A percentile compares a stretch with the other conserved stretches of the same genome.
phyloP scores from a whole-genome alignment of 2,797 vertebrate species.

The Epinephelus malabaricus region DNA sequence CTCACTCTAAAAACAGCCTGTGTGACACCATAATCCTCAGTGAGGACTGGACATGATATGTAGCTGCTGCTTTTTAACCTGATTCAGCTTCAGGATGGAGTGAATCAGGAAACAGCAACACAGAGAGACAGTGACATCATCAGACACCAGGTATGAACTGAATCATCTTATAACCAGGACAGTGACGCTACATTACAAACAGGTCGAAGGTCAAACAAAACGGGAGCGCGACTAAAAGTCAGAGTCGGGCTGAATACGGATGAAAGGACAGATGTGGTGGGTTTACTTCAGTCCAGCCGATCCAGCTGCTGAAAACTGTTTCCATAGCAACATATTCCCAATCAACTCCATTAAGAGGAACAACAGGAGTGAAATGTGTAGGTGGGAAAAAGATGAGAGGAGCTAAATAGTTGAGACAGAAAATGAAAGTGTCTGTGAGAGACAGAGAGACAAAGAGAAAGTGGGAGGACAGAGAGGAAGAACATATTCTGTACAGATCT shows the following conservation, averaged over 20 bases:
- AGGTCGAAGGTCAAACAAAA: not conserved
- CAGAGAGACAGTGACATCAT: not conserved
- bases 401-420: not conserved
- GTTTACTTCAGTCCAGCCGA: not conserved
- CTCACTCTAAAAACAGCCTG: not conserved
- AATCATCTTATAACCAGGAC: not conserved
- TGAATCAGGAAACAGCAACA: not conserved
- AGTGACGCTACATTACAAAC: not conserved
- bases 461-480: no score
- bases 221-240: not conserved
- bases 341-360: not conserved
- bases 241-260: not conserved
- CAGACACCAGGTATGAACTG: not conserved
- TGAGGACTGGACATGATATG: not conserved
- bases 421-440: no score
- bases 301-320: not conserved
- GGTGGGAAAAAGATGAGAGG: not conserved
- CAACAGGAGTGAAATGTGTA: not conserved
- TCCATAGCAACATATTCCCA: not conserved
- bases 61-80: not conserved
- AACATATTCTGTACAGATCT: no score
- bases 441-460: no score
- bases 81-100: no score
- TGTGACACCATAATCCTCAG: not conserved
- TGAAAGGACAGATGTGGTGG: not conserved